phyloP scores from a whole-genome alignment of 2,888 invertebrate genomes.

The Nephrotoma appendiculata region DNA sequence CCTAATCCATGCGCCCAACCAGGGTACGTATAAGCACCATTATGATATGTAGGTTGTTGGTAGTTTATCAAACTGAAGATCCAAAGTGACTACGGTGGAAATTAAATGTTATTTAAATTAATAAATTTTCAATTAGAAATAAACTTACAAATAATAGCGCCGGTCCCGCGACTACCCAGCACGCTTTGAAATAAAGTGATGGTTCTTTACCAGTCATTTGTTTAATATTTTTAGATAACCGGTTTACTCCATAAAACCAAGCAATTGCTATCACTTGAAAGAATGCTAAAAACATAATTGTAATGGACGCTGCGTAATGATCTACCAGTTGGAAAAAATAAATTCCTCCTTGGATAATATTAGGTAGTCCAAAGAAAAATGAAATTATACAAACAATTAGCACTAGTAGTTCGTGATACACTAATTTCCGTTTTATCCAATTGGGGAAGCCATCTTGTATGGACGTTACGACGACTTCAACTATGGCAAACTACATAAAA shows the following conservation, averaged over 20 bases:
- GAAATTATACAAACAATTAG: slow-evolving; percentile 69
- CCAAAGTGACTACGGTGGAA: slow-evolving; percentile 56
- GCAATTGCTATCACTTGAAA: slow-evolving; percentile 84
- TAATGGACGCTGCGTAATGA: slow-evolving; percentile 83
- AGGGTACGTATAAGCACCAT: slow-evolving; percentile 64
- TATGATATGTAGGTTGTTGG: slow-evolving; percentile 69
- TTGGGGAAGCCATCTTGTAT: slow-evolving; percentile 86
- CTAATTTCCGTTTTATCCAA: slow-evolving; percentile 66
- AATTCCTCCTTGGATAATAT: slow-evolving; percentile 83
- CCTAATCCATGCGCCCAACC: slow-evolving; percentile 74
- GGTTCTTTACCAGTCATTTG: slow-evolving; percentile 80
- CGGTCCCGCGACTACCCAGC: slow-evolving; percentile 74
- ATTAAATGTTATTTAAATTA: slow-evolving; percentile 13
- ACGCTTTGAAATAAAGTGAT: slow-evolving; percentile 66
- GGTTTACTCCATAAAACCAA: slow-evolving; percentile 79
- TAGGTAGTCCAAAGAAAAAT: slow-evolving; percentile 72
- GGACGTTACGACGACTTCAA: slow-evolving; percentile 86
- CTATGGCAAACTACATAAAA: slow-evolving; percentile 71
- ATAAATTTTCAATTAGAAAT: not conserved
- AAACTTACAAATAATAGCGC: slow-evolving; percentile 51
- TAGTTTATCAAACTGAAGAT: slow-evolving; percentile 80
- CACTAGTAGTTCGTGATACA: slow-evolving; percentile 77
- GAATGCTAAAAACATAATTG: slow-evolving; percentile 83
- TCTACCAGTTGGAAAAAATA: slow-evolving; percentile 86
- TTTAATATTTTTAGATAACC: slow-evolving; percentile 67